Conservation (phyloP, 2,113 vertebrate species). For the Xyrauchen texanus region DNA sequence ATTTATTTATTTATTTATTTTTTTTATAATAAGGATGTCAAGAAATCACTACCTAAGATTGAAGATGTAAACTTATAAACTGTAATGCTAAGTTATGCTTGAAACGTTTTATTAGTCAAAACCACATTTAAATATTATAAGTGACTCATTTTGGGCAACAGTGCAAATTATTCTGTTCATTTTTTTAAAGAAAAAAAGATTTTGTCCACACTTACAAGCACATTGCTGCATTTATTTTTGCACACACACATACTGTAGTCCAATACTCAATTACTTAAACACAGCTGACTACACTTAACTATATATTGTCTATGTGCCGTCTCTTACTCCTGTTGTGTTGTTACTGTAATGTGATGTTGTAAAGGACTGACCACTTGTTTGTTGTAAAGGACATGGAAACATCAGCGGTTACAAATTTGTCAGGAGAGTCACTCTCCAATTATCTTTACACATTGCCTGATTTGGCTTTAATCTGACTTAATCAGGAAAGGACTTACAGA, state of each 20-base stretch:
- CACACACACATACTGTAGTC: not conserved
- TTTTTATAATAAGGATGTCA: conserved; percentile 7
- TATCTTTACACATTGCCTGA: conserved; percentile 1
- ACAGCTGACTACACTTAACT: conserved; percentile 16
- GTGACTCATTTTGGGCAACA: no score
- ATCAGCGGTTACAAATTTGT: conserved; percentile 7
- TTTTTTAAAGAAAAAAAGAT: not conserved
- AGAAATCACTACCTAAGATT: conserved; percentile 23
- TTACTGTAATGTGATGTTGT: conserved; percentile 33
- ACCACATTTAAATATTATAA: no score
- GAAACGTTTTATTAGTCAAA: not conserved
- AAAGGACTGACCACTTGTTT: conserved; percentile 25
- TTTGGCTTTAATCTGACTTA: not conserved
- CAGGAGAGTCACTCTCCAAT: conserved; percentile 45
- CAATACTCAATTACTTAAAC: no score
- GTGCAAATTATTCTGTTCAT: no score
- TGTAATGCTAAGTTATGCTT: conserved; percentile 39
- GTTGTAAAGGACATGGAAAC: conserved; percentile 38
- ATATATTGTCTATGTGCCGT: conserved; percentile 34
- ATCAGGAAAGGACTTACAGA: conserved; percentile 4
- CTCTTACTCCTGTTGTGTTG: conserved; percentile 41
- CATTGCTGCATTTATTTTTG: not conserved
- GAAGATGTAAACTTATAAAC: conserved; percentile 35
- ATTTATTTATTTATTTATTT: conserved; percentile 28
- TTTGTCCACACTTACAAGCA: not conserved